Evolutionary conservation across 2,888 invertebrate species (phyloP), one percentile per base, ranked within the genome.

Genomic region (Trachelus iudaicus): DNA sequence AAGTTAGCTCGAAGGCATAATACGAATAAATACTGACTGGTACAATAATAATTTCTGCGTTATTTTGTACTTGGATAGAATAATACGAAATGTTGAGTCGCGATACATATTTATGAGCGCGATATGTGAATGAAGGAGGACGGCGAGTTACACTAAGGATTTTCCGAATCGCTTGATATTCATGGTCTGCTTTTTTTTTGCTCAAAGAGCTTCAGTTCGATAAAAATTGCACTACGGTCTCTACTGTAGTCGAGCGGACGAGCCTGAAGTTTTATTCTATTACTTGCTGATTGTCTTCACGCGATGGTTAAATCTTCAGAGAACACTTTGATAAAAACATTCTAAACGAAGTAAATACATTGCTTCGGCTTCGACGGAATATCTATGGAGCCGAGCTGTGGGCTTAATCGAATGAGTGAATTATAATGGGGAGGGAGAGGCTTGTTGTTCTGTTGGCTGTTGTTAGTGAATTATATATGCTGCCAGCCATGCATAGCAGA

Each of bases 41-140:
- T 69, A 77, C 69, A 81, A 80, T 81, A 79, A 81, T 80, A 79
- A 77, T 77, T 80, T 77, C 73, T 68, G 40, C 37, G 23, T 56
- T 56, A 56, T 56, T 56, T 56, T 9, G 9, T 9, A 56, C 56
- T 23, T 56, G 15, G 6, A 56, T 23, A 56, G 9, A 56, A 56
- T 9, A 56, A 56, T 56, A 2, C 1, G 15, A 6, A 40, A 40
- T 40, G 15, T 40, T 6, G 15, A 23, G 40, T 15, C 15, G 40
- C 40, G 6, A 15, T 6, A 15, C 6, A 4, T 40, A 40, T 40
- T 40, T 40, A 6, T 6, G 15, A 23, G 40, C 15, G 15, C 2
- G 40, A 1, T 6, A 15, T 15, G 15, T 6, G 40, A 40, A 40
- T 23, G 15, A 23, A 40, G 23, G 23, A 4, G 15, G 40, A 13